phyloP scores from a whole-genome alignment of 2,888 invertebrate genomes.

The Adelphocoris suturalis region DNA sequence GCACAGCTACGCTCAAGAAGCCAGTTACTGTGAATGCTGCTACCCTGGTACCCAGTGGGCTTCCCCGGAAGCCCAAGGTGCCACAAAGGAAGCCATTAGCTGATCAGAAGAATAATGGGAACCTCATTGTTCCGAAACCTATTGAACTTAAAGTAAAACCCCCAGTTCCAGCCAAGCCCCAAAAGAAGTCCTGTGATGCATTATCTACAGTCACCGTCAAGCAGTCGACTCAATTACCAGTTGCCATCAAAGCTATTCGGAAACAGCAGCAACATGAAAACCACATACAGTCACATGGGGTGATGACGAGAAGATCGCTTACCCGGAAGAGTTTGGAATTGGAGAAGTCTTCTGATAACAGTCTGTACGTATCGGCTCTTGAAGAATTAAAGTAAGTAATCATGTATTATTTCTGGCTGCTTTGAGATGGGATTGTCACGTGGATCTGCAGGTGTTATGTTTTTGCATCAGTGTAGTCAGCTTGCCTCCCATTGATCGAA shows the following conservation, averaged over 20 bases:
- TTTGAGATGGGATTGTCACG: conserved; percentile 28
- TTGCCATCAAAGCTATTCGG: conserved; percentile 52
- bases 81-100: conserved; percentile 39
- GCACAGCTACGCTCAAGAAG: conserved; percentile 42
- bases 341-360: conserved; percentile 74
- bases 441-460: background rate
- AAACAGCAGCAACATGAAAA: conserved; percentile 41
- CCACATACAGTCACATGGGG: conserved; percentile 64
- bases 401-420: conserved; percentile 14
- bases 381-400: conserved; percentile 74
- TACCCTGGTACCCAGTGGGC: background rate
- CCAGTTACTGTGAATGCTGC: conserved; percentile 53
- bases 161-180: conserved; percentile 42
- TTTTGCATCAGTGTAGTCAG: conserved; percentile 34
- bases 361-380: conserved; percentile 75
- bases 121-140: background rate
- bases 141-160: conserved; percentile 50
- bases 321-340: conserved; percentile 71
- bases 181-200: background rate
- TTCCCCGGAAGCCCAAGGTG: conserved; percentile 4
- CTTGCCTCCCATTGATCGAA: background rate
- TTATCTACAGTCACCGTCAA: background rate
- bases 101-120: conserved; percentile 27
- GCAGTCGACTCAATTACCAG: conserved; percentile 9
- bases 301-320: conserved; percentile 70